phyloP scores from a whole-genome alignment of 2,113 vertebrate species.

The Mus musculus region DNA sequence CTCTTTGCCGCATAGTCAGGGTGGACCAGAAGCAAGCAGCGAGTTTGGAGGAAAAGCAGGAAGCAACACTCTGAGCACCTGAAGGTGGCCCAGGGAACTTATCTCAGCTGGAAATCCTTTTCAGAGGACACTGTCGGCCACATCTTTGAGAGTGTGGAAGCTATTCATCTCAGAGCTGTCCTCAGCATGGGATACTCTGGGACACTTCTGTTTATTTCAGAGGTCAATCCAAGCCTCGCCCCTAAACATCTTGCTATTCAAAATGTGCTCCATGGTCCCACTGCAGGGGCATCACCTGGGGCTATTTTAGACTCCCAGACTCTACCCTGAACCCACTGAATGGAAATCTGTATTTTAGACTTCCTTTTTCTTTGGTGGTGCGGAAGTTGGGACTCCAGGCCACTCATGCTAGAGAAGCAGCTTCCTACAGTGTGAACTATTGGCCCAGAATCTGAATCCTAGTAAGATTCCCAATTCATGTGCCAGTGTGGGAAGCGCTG shows the following conservation, averaged over 20 bases:
- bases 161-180: accelerated
- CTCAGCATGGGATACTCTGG: too few relatives aligned
- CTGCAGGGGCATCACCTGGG: neutral
- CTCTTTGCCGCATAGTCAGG: neutral
- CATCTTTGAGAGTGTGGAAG: neutral
- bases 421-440: neutral
- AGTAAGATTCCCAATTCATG: neutral
- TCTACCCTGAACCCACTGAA: neutral
- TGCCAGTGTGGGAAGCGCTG: neutral
- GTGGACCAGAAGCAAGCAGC: neutral
- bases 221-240: neutral
- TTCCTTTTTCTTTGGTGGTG: neutral
- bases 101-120: neutral
- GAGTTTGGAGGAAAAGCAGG: neutral
- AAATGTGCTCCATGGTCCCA: neutral
- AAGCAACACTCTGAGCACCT: neutral
- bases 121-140: neutral
- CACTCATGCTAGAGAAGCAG: neutral
- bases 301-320: neutral
- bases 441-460: neutral
- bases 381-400: too few relatives aligned
- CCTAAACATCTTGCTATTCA: neutral
- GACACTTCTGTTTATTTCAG: neutral
- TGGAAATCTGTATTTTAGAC: neutral
- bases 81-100: neutral